Base-by-base conservation (phyloP, 2,888 invertebrate genomes). In the Gastracanthus pulcherrimus region DNA sequence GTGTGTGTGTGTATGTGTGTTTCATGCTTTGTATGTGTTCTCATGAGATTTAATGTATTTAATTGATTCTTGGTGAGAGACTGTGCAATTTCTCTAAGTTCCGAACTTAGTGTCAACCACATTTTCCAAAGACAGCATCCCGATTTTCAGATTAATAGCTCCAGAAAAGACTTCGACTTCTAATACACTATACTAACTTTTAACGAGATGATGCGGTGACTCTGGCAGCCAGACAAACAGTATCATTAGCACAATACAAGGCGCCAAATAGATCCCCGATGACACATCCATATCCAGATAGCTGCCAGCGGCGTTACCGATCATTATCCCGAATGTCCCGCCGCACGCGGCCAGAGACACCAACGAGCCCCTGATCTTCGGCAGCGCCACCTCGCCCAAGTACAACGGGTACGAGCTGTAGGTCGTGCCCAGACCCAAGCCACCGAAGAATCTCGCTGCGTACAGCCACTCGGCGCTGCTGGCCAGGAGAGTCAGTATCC, bases 291-390 rank as follows among this genome's bases (percentile, higher is more conserved):
- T 82, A 3, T 88, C 84, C 3, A 89, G 77, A 41, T 87, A 86
- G 19, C 88, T 87, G 0, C 90, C 91, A 80, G 89, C 86, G 13
- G 87, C 74, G 64, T 87, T 88, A 9, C 89, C 90, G 1, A 90
- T 13, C 29, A 91, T 77, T 3, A 84, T 86, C 0, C 91, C 91
- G 0, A 89, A 72, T 0, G 89, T 87, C 11, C 88, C 78, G 0
- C 89, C 90, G 36, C 87, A 88, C 19, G 88, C 84, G 41, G 88
- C 87, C 6, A 89, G 31, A 0, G 87, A 84, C 0, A 90, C 87
- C 16, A 91, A 48, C 0, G 89, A 84, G 2, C 91, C 91, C 0
- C 91, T 86, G 5, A 90, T 90, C 4, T 80, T 85, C 1, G 88
- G 87, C 19, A 85, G 83, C 0, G 89, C 86, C 13, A 89, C 86